Percentiles rank a stretch among this genome's conserved stretches.
Conservation (phyloP, 2,888 invertebrate genomes). For the Torymus tubicola region DNA sequence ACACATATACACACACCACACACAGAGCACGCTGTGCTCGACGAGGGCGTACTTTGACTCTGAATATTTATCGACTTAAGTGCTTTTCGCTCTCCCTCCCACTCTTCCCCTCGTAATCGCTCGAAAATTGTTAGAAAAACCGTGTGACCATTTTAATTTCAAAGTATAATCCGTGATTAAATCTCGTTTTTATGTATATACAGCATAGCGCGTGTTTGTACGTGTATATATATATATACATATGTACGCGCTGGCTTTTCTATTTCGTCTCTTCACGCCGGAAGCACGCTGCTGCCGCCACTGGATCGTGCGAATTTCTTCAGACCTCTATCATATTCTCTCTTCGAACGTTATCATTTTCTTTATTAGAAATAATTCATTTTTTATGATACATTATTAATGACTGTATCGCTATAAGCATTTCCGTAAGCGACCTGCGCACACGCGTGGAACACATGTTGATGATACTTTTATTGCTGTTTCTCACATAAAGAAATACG, state of each 20-base stretch:
- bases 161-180: constrained; percentile 49
- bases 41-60: constrained; percentile 7
- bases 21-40: background rate
- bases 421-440: background rate
- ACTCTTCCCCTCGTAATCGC: constrained; percentile 6
- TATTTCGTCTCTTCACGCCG: constrained; percentile 3
- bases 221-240: no score
- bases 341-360: constrained; percentile 22
- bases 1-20: no score
- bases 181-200: constrained; percentile 3
- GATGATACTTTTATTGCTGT: no score
- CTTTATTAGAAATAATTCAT: background rate
- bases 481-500: no score
- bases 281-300: no score
- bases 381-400: constrained; percentile 9
- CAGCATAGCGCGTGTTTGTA: no score
- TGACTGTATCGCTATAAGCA: background rate
- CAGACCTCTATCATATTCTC: no score
- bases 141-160: constrained; percentile 27
- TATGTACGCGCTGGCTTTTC: no score
- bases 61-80: constrained; percentile 37
- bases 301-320: no score
- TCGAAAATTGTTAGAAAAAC: constrained; percentile 47
- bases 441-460: no score
- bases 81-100: background rate